Conservation (phyloP, 2,797 vertebrate genomes). For the Crocidura indochinensis region DNA sequence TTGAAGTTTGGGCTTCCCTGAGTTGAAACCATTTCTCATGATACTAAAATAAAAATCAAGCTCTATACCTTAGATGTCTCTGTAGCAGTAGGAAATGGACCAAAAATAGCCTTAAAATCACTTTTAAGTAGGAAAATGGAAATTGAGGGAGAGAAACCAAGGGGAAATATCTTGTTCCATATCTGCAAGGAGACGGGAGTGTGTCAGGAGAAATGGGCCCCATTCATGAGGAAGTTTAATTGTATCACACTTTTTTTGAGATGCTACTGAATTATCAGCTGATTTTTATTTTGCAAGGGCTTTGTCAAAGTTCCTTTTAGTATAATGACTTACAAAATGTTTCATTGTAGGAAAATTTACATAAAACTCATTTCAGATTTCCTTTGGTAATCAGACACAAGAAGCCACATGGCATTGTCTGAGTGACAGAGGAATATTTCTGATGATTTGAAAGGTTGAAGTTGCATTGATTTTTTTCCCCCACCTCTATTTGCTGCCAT, state of each 20-base stretch:
- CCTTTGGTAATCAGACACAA: constrained; percentile 80
- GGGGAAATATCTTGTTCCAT: constrained; percentile 36
- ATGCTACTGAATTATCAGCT: constrained; percentile 71
- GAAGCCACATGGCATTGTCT: constrained; percentile 71
- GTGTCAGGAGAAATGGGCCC: constrained; percentile 16
- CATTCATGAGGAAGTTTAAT: constrained; percentile 76
- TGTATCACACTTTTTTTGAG: constrained; percentile 74
- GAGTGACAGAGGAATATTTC: constrained; percentile 70
- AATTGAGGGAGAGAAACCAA: constrained; percentile 67
- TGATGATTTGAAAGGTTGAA: constrained; percentile 75
- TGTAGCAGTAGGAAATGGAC: constrained; percentile 74
- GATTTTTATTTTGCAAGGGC: constrained; percentile 79
- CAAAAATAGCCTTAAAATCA: constrained; percentile 80
- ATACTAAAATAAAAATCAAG: constrained; percentile 84
- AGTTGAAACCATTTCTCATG: constrained; percentile 84
- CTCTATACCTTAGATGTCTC: constrained; percentile 80
- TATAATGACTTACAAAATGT: constrained; percentile 80
- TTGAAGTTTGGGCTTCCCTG: constrained; percentile 84
- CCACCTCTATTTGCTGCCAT: constrained; percentile 71
- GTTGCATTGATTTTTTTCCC: constrained; percentile 43
- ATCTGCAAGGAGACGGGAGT: not conserved
- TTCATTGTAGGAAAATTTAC: constrained; percentile 80
- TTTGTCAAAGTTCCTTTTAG: constrained; percentile 82
- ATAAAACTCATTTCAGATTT: constrained; percentile 84
- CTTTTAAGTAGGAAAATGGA: constrained; percentile 77